A percentile compares a stretch with the other conserved stretches of the same genome.
phyloP scores from a whole-genome alignment of 2,797 vertebrate genomes.

The Thunnus albacares region DNA sequence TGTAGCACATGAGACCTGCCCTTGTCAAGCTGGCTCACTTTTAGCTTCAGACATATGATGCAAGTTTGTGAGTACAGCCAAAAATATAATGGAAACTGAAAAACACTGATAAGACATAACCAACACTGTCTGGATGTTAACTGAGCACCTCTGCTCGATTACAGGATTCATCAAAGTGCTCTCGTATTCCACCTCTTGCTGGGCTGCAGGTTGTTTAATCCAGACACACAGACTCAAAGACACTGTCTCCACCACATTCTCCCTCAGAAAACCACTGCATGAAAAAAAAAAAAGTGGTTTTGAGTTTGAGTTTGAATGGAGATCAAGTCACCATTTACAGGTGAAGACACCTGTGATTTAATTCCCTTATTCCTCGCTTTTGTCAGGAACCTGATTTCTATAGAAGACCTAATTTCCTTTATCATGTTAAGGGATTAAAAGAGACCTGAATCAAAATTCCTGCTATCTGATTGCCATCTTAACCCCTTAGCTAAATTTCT shows the following conservation, averaged over 20 bases:
- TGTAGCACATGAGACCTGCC: neutral
- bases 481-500: too few relatives aligned
- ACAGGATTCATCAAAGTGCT: conserved; percentile 7
- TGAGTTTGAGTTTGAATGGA: neutral
- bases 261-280: neutral
- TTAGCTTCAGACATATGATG: neutral
- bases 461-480: too few relatives aligned
- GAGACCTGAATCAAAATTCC: too few relatives aligned
- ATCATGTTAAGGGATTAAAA: too few relatives aligned
- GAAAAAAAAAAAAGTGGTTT: neutral
- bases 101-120: conserved; percentile 13
- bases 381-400: neutral
- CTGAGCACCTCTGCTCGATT: conserved; percentile 12
- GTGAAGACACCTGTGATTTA: neutral
- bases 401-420: neutral
- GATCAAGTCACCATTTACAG: neutral
- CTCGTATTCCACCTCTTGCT: neutral
- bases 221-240: neutral
- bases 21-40: neutral
- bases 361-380: neutral
- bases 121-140: conserved; percentile 12
- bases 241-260: neutral
- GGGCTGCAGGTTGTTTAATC: neutral
- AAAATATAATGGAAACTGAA: conserved; percentile 10
- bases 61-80: neutral